These are phyloP conservation scores for Silurus aristotelis DNA, from an alignment of 2,797 vertebrate genomes.

Conservation along the genomic window DNA sequence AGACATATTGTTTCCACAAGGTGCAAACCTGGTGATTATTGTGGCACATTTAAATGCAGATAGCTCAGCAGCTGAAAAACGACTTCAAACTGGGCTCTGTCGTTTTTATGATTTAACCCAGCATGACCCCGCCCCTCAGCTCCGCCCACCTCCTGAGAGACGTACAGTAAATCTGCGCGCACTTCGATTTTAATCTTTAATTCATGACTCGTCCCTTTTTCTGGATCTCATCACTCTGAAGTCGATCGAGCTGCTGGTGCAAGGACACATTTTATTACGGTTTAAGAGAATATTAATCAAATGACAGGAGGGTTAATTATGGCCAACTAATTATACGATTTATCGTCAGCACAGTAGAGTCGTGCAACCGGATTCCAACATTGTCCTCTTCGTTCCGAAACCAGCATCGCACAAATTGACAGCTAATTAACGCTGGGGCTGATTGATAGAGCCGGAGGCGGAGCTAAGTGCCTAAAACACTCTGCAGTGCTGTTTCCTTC, in stretches of 20 bases:
- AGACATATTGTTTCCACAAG: neutral
- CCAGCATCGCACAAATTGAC: constrained; percentile 67
- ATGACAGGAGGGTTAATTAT: constrained; percentile 68
- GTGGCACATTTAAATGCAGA: constrained; percentile 3
- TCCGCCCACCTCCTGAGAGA: neutral
- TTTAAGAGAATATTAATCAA: constrained; percentile 72
- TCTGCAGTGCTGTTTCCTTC: neutral
- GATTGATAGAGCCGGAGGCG: constrained; percentile 61
- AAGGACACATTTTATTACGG: constrained; percentile 68
- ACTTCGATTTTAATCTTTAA: constrained; percentile 4
- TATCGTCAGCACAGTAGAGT: constrained; percentile 59
- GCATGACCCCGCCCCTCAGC: neutral
- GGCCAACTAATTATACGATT: constrained; percentile 69
- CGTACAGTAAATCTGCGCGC: constrained; percentile 3
- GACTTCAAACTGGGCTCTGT: neutral
- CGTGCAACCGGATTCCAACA: constrained; percentile 60
- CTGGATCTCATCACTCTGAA: constrained; percentile 8
- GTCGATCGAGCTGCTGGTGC: constrained; percentile 44
- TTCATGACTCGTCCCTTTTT: constrained; percentile 28
- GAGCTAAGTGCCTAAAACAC: constrained; percentile 30
- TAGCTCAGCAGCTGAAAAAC: neutral
- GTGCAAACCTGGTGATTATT: constrained; percentile 20
- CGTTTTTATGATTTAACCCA: neutral
- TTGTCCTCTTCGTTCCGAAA: constrained; percentile 67
- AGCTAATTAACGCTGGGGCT: constrained; percentile 65